Evolutionary conservation across 1,140 invertebrate species (phyloP), one percentile per base, ranked within the genome.

Genomic region (Drosophila takahashii): DNA sequence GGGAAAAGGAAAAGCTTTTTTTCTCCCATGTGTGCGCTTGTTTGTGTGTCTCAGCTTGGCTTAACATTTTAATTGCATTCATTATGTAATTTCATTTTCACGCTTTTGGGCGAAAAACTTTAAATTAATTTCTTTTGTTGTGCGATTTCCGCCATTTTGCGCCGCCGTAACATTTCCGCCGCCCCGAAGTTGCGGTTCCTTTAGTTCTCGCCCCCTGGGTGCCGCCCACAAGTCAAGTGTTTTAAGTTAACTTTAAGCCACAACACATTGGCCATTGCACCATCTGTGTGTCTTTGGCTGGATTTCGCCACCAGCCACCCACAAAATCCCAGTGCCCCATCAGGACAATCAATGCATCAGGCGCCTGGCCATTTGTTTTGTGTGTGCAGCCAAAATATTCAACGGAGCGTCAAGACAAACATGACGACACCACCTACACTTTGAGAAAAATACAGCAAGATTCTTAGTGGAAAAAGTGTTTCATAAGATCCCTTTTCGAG

Each of bases 71-170:
- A 87, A 87, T 87, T 87, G 84, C 84, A 89, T 90, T 87, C 84
- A 87, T 87, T 87, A 90, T 90, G 85, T 87, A 90, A 87, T 87
- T 87, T 71, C 66, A 74, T 90, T 87, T 87, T 84, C 79, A 84
- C 83, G 76, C 84, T 73, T 84, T 81, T 69, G 58, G 47, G 61
- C 47, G 50, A 77, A 53, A 87, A 87, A 87, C 83, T 87, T 87
- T 87, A 87, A 87, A 87, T 87, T 77, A 87, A 87, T 87, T 87
- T 83, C 83, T 87, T 87, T 87, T 87, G 83, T 87, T 81, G 45
- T 62, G 56, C 42, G 61, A 87, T 80, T 87, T 87, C 84, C 83
- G 79, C 67, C 67, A 87, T 87, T 87, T 87, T 89, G 73, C 76
- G 67, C 52, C 42, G 45, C 59, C 65, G 39, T 72, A 56, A 76